These are phyloP conservation scores for Oreortyx pictus DNA, from an alignment of 2,797 vertebrate species.

Conservation along the genomic window DNA sequence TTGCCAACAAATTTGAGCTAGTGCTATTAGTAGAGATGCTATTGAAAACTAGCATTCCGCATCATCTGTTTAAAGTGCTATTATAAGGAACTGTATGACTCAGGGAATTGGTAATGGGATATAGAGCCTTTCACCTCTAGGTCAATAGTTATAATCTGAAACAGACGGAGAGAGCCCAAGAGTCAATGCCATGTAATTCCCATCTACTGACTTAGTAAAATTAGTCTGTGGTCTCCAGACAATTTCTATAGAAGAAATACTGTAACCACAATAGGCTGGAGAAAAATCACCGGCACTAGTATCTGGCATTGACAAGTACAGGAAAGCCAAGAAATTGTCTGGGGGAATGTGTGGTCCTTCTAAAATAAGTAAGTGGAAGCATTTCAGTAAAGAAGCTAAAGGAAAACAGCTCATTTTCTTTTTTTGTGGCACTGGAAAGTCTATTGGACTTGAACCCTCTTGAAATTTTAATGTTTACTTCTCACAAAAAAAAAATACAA, in stretches of 20 bases:
- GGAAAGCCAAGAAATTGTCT: constrained; percentile 7
- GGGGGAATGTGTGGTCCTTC: neutral
- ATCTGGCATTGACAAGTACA: neutral
- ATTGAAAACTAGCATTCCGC: constrained; percentile 17
- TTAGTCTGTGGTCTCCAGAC: constrained; percentile 16
- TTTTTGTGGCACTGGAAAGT: neutral
- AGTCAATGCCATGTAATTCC: constrained; percentile 34
- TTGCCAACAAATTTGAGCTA: constrained; percentile 6
- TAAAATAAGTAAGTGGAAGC: neutral
- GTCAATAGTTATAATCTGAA: constrained; percentile 43
- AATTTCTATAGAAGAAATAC: neutral
- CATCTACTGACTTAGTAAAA: neutral
- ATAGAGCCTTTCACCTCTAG: constrained; percentile 36
- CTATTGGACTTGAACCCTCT: neutral
- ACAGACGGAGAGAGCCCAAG: neutral
- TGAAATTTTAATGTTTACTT: neutral
- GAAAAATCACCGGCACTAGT: neutral
- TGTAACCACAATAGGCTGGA: neutral
- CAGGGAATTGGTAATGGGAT: constrained; percentile 40
- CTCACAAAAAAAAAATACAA: neutral
- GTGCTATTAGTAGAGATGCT: constrained; percentile 29
- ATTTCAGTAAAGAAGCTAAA: neutral
- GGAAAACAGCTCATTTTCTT: neutral
- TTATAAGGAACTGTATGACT: neutral
- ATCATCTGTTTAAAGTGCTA: constrained; percentile 24